Conservation (phyloP, 1,140 invertebrate genomes). For the Papilio xuthus region DNA sequence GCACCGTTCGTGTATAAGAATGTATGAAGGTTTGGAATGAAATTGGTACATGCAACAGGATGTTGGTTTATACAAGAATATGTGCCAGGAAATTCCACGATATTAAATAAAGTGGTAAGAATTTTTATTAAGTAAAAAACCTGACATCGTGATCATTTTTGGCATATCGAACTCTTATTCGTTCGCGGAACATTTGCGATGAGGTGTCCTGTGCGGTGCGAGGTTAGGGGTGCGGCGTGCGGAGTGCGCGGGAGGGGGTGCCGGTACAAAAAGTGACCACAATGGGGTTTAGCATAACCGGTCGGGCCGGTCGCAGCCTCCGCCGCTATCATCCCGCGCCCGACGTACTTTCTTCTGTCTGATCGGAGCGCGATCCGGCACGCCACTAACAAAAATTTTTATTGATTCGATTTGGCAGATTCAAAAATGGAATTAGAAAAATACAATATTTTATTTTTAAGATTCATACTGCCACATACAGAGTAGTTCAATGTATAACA, state of each 20-base stretch:
- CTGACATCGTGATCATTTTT: slow-evolving; percentile 40
- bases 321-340: slow-evolving; percentile 64
- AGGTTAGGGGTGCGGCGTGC: slow-evolving; percentile 26
- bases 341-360: slow-evolving; percentile 74
- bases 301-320: slow-evolving; percentile 67
- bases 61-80: background rate
- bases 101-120: background rate
- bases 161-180: slow-evolving; percentile 46
- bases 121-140: slow-evolving; percentile 2
- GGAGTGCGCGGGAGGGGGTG: slow-evolving; percentile 32
- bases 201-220: slow-evolving; percentile 38
- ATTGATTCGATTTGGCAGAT: background rate
- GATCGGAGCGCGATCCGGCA: slow-evolving; percentile 61
- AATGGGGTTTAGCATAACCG: slow-evolving; percentile 74
- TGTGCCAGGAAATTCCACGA: background rate
- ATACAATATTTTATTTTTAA: background rate
- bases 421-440: background rate
- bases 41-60: background rate
- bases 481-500: background rate
- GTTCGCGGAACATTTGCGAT: slow-evolving; percentile 38
- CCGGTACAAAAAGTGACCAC: slow-evolving; percentile 70
- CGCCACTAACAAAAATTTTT: slow-evolving; percentile 38
- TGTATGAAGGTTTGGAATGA: no score
- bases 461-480: background rate
- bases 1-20: no score